Evolutionary conservation across 2,888 invertebrate species (phyloP), one percentile per base, ranked within the genome.

Genomic region (Amiota communis): DNA sequence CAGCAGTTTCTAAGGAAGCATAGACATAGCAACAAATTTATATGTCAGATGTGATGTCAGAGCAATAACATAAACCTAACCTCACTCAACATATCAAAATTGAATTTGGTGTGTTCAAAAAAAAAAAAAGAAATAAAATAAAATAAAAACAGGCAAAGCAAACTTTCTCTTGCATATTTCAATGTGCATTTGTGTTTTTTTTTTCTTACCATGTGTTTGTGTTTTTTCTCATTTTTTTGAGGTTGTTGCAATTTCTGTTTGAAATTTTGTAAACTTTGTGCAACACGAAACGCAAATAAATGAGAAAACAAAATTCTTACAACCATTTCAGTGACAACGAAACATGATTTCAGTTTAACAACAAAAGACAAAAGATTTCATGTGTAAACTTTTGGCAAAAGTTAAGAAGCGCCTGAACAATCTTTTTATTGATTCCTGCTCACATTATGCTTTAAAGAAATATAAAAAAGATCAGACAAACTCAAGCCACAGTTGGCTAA

Each of bases 41-140:
- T 17, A 17, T 48, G 17, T 20, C 23, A 20, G 23, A 48, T 65
- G 36, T 63, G 63, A 71, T 76, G 78, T 76, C 75, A 36, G 75
- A 84, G 76, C 84, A 6, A 2, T 77, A 73, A 74, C 74, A 77
- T 75, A 76, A 68, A 74, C 75, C 76, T 67, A 78, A 80, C 76
- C 82, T 77, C 75, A 72, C 74, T 83, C 70, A 81, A 83, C 82
- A 83, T 81, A 80, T 83, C 79, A 83, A 75, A 78, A 74, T 68
- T 74, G 83, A 80, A 80, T 76, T 77, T 80, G 79, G 36, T 49
- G 69, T 73, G 74, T 74, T 70, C 75, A 75, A 78, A 83, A 78
- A 81, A 82, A 76, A 72, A 73, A 48, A 71, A 61, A 48, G 67
- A 36, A 36, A 6, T 36, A 6, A 20, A 59, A 59, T 17, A 59